Percentiles rank a stretch among this genome's conserved stretches.
phyloP scores from a whole-genome alignment of 2,888 invertebrate species.

The Drosophila neonasuta region DNA sequence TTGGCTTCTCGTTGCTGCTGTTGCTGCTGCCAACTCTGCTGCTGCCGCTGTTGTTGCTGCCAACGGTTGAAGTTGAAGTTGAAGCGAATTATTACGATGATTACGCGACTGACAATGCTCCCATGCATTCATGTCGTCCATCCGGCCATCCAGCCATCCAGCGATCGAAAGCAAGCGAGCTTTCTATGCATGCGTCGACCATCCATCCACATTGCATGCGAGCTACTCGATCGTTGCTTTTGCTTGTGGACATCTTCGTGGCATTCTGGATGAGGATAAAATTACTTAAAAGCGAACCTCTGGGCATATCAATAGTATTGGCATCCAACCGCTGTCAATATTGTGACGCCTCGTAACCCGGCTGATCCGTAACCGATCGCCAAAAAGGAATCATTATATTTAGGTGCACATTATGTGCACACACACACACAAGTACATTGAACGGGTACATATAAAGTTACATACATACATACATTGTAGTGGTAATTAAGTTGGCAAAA shows the following conservation, averaged over 20 bases:
- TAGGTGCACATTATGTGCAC: conserved; percentile 2
- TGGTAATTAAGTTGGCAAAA: conserved; percentile 1
- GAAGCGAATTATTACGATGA: conserved; percentile 75
- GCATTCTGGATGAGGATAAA: conserved; percentile 76
- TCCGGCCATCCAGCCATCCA: conserved; percentile 52
- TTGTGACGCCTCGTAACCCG: conserved; percentile 72
- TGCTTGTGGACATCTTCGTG: conserved; percentile 71
- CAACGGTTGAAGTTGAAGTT: conserved; percentile 67
- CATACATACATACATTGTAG: not conserved
- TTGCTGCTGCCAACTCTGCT: not conserved
- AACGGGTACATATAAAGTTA: not conserved
- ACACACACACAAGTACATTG: not conserved
- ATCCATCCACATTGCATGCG: conserved; percentile 59
- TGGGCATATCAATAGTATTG: conserved; percentile 69
- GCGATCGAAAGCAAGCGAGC: conserved; percentile 27
- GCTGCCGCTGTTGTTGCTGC: conserved; percentile 54
- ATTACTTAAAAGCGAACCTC: conserved; percentile 69
- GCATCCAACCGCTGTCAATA: conserved; percentile 73
- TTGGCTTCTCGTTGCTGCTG: conserved; percentile 73
- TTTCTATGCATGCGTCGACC: conserved; percentile 48
- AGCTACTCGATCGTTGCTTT: conserved; percentile 27
- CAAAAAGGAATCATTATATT: conserved; percentile 34
- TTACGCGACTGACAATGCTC: conserved; percentile 76
- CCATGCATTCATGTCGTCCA: conserved; percentile 73
- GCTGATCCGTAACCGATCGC: conserved; percentile 57